These are phyloP conservation scores for Micrasema longulum DNA, from an alignment of 1,140 invertebrate species.

Conservation along the genomic window DNA sequence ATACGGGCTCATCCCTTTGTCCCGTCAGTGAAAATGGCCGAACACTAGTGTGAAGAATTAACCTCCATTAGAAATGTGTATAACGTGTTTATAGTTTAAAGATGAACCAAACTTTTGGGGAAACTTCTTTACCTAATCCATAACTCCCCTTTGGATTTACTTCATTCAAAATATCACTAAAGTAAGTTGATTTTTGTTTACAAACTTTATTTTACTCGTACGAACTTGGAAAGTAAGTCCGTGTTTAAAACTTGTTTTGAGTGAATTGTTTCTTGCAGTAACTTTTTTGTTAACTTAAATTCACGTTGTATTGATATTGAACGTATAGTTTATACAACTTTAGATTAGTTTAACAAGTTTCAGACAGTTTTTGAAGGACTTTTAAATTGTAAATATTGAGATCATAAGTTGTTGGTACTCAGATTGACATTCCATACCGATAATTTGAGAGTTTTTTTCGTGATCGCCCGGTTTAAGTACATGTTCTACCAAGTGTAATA, in stretches of 20 bases:
- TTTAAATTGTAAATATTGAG: slow-evolving; percentile 29
- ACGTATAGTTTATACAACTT: slow-evolving; percentile 7
- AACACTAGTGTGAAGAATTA: slow-evolving; percentile 37
- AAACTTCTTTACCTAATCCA: slow-evolving; percentile 20
- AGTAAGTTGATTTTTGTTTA: slow-evolving; percentile 41
- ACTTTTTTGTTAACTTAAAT: slow-evolving; percentile 12
- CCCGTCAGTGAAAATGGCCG: slow-evolving; percentile 47
- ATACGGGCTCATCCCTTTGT: slow-evolving; percentile 47
- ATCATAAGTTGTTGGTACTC: slow-evolving; percentile 6
- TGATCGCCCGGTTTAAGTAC: slow-evolving; percentile 20
- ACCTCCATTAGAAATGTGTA: slow-evolving; percentile 47
- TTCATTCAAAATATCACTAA: slow-evolving; percentile 9
- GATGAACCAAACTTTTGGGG: slow-evolving; percentile 33
- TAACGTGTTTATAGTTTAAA: slow-evolving; percentile 41
- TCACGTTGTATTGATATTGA: slow-evolving; percentile 4
- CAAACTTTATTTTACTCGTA: slow-evolving; percentile 38
- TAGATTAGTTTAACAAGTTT: not conserved
- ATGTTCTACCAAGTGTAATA: not conserved
- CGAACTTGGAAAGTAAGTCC: slow-evolving; percentile 17
- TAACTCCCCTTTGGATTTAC: slow-evolving; percentile 28
- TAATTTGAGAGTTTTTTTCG: slow-evolving; percentile 28
- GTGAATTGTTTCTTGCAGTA: slow-evolving; percentile 9
- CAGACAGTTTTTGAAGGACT: slow-evolving; percentile 9
- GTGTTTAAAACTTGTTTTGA: slow-evolving; percentile 44
- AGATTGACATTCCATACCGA: slow-evolving; percentile 37